Evolutionary conservation across 2,113 vertebrate species (phyloP).

Genomic region (Plecotus auritus): DNA sequence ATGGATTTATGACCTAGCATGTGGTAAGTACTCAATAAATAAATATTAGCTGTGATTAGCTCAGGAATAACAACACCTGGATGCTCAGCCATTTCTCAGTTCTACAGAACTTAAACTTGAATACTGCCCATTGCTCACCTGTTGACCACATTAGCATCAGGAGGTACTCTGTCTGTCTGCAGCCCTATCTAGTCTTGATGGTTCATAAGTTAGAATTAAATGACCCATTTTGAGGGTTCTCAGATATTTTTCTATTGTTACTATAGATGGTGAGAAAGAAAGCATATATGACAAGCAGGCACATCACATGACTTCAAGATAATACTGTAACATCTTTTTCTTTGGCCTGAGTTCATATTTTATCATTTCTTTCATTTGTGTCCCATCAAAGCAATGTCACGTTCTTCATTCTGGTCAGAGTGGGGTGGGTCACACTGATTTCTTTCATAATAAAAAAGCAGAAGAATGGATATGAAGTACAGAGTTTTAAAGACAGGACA

Average conservation of each 20-base stretch:
- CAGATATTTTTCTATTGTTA: not conserved
- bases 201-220: not conserved
- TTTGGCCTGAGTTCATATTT: not conserved
- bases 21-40: not conserved
- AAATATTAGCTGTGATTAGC: not conserved
- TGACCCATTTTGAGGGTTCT: not conserved
- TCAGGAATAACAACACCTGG: not conserved
- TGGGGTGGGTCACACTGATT: not conserved
- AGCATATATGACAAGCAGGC: not conserved
- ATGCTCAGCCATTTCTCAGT: not conserved
- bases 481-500: not conserved
- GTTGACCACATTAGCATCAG: not conserved
- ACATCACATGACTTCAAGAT: not conserved
- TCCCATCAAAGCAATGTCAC: not conserved
- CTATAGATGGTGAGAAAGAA: not conserved
- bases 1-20: not conserved
- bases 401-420: not conserved
- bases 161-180: not conserved
- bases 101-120: fast-evolving
- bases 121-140: fast-evolving
- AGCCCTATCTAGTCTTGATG: not conserved
- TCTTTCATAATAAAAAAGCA: not conserved
- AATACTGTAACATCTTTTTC: not conserved
- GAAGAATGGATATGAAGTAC: not conserved
- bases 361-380: not conserved